phyloP scores from a whole-genome alignment of 2,888 invertebrate genomes.

The Rhyacophila evoluta region DNA sequence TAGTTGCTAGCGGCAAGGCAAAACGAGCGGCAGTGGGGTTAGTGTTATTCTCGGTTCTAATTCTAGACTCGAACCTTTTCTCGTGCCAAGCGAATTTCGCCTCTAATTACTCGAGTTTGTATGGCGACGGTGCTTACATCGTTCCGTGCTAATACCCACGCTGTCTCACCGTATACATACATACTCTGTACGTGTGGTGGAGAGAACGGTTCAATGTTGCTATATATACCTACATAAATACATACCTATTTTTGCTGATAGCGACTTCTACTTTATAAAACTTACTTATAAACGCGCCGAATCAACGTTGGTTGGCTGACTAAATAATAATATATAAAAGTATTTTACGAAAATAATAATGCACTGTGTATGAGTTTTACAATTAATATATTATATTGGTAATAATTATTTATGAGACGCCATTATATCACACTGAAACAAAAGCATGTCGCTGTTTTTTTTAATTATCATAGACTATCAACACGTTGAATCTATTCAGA shows the following conservation, averaged over 20 bases:
- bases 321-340: too few relatives aligned
- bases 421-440: too few relatives aligned
- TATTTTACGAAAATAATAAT: too few relatives aligned
- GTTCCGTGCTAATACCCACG: slow-evolving; percentile 44
- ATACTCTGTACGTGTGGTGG: background rate
- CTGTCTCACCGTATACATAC: background rate
- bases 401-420: too few relatives aligned
- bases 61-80: slow-evolving; percentile 35
- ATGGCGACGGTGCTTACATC: slow-evolving; percentile 32
- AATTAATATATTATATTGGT: too few relatives aligned
- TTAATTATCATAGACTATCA: too few relatives aligned
- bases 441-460: too few relatives aligned
- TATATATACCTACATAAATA: background rate
- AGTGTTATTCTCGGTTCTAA: slow-evolving; percentile 33
- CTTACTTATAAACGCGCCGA: background rate
- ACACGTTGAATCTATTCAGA: too few relatives aligned
- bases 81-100: slow-evolving; percentile 37
- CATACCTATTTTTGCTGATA: background rate
- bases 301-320: background rate
- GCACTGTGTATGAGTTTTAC: too few relatives aligned
- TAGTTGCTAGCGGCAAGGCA: slow-evolving; percentile 5
- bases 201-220: slow-evolving; percentile 14
- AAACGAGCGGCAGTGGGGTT: background rate
- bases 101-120: slow-evolving; percentile 39
- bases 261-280: background rate